Base-by-base conservation (phyloP, 2,113 vertebrate genomes). In the Cyphomyrus plagiostoma region DNA sequence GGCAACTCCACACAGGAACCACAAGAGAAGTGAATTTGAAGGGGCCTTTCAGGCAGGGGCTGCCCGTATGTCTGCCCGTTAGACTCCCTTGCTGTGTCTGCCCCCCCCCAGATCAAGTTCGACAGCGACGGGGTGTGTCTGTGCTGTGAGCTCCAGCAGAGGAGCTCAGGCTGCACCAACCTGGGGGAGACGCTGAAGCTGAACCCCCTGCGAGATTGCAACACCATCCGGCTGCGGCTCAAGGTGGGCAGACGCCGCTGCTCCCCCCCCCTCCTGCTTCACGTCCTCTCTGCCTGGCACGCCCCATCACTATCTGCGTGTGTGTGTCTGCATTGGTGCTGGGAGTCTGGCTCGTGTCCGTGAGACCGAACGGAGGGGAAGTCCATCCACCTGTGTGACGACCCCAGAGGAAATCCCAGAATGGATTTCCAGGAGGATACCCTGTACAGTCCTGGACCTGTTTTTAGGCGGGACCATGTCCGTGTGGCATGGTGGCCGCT, bases 81-180 rank as follows among this genome's bases (percentile, higher is more conserved):
- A 15, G 35, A 26, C 26, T 53, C 48, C 26, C 23, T 80, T 17
- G 1, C 50, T 30, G 26, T 82, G 88, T 7, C 0, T 89, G 53
- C 92, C 45, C 92, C 58, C 21, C 90, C 88, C 42, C 80, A 97
- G 97, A 97, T 97, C 84, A 97, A 97, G 93, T 97, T 98, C 11
- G 97, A 99, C 96, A 98, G 97, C 3, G 98, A 99, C 88, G 97
- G 98, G 80, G 98, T 99, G 92, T 99, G 98, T 90, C 97, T 99
- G 49, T 99, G 98, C 96, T 99, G 98, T 56, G 97, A 99, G 93
- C 95, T 97, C 46, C 98, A 98, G 92, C 97, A 97, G 90, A 97
- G 97, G 93, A 96, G 96, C 15, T 97, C 97, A 0, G 98, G 97
- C 94, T 99, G 98, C 95, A 98, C 96, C 95, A 98, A 97, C 94